phyloP scores from a whole-genome alignment of 1,140 invertebrate genomes.

The Delia radicum region DNA sequence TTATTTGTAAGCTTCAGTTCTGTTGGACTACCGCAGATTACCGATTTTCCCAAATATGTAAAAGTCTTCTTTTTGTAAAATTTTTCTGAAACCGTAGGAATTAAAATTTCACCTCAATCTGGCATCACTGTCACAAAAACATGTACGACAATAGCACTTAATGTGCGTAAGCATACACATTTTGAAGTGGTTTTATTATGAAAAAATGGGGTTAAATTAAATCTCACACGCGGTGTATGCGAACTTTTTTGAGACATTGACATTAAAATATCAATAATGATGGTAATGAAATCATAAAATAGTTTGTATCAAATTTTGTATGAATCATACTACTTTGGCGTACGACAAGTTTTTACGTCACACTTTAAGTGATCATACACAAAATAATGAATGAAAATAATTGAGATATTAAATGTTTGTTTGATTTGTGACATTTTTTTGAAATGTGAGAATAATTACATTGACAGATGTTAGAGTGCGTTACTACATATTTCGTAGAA shows the following conservation, averaged over 20 bases:
- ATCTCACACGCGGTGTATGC: not conserved
- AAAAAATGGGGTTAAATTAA: not conserved
- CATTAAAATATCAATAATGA: not conserved
- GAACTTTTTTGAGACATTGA: not conserved
- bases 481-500: not conserved
- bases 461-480: not conserved
- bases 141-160: not conserved
- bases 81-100: no score
- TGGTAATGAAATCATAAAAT: not conserved
- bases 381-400: not conserved
- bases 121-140: no score
- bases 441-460: not conserved
- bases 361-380: not conserved
- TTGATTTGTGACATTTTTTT: not conserved
- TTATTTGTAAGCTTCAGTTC: no score
- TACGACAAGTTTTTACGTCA: conserved; percentile 4
- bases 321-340: not conserved
- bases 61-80: no score
- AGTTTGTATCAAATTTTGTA: not conserved
- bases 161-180: not conserved
- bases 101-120: no score
- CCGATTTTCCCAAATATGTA: no score
- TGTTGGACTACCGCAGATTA: no score
- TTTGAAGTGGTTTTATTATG: not conserved
- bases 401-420: not conserved